Conservation (phyloP, 2,113 vertebrate genomes). For the Xiphias gladius region DNA sequence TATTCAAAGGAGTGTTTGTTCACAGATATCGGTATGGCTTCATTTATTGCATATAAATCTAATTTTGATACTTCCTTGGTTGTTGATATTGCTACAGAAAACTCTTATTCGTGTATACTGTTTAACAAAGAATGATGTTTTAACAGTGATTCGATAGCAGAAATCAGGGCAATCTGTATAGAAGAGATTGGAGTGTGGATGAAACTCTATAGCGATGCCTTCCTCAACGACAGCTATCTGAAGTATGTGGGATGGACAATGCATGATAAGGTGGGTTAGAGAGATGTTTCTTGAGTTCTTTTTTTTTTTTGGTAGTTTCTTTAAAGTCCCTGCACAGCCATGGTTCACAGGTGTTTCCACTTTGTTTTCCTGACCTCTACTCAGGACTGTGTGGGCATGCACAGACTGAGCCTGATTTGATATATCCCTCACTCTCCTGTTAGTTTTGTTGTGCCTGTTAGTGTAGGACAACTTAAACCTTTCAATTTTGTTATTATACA, state of each 20-base stretch:
- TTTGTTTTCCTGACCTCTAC: background rate
- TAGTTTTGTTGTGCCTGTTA: background rate
- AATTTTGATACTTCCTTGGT: background rate
- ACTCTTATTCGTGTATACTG: background rate
- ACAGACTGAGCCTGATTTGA: background rate
- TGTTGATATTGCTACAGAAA: background rate
- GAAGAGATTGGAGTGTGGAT: slow-evolving; percentile 99
- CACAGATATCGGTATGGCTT: slow-evolving; percentile 95
- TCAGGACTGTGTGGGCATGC: background rate
- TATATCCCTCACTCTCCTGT: background rate
- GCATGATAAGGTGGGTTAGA: slow-evolving; percentile 95
- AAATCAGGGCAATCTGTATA: slow-evolving; percentile 98
- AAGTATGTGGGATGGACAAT: slow-evolving; percentile 99
- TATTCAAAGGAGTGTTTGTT: slow-evolving; percentile 99
- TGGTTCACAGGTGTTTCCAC: background rate
- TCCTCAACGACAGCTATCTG: slow-evolving; percentile 99
- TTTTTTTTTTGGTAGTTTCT: background rate
- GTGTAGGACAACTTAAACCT: background rate
- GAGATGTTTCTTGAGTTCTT: background rate
- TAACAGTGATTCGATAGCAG: slow-evolving; percentile 96
- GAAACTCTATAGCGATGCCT: slow-evolving; percentile 99
- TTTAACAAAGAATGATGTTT: slow-evolving; percentile 1
- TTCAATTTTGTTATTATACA: background rate
- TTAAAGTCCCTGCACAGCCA: background rate
- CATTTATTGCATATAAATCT: background rate